Percentiles rank a stretch among this genome's conserved stretches.
These are phyloP conservation scores for Morone chrysops DNA, from an alignment of 2,113 vertebrate species.

Conservation along the genomic window DNA sequence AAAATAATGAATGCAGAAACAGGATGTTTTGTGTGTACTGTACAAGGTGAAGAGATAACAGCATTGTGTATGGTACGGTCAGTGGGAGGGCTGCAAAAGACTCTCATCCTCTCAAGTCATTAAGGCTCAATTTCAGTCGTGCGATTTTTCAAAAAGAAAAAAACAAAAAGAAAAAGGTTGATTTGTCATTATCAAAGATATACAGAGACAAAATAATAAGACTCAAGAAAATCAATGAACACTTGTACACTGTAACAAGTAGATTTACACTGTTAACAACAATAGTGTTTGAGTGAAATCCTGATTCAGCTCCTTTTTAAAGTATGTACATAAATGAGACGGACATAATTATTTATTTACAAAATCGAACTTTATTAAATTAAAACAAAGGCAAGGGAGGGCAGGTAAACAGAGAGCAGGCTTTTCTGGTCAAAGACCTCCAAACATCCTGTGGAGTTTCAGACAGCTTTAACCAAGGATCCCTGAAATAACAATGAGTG, in stretches of 20 bases:
- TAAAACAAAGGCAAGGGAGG: not conserved
- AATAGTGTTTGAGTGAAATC: not conserved
- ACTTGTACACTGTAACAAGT: no score
- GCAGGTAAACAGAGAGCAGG: not conserved
- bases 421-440: constrained; percentile 9
- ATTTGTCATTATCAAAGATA: not conserved
- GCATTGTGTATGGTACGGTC: constrained; percentile 7
- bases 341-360: not conserved
- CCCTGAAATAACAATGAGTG: constrained; percentile 26
- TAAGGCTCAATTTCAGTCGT: not conserved
- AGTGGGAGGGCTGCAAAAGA: constrained; percentile 14
- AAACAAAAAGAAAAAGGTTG: not conserved
- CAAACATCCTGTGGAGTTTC: constrained; percentile 29
- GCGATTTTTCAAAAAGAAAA: not conserved
- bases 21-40: constrained; percentile 78
- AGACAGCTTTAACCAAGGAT: constrained; percentile 32
- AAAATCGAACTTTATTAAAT: not conserved
- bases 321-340: not conserved
- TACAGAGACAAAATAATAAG: not conserved
- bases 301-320: not conserved
- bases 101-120: not conserved
- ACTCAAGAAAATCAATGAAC: not conserved
- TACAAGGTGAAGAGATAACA: constrained; percentile 51
- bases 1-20: constrained; percentile 75
- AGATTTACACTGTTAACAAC: not conserved